Evolutionary conservation across 2,113 vertebrate genomes (phyloP).

Genomic region (Chiloscyllium plagiosum): DNA sequence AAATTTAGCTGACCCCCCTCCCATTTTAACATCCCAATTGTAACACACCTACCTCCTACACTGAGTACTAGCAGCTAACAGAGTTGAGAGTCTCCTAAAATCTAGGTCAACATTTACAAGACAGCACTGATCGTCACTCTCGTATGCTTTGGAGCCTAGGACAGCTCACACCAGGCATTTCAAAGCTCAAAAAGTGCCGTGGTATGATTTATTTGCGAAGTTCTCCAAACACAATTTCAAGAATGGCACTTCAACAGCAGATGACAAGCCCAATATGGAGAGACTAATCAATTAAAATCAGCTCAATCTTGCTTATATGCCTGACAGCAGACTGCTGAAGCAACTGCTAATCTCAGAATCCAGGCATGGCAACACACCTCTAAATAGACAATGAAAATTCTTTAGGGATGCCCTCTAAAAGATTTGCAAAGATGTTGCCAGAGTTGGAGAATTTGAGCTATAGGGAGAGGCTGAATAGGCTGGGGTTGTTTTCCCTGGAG

Average conservation of each 20-base stretch:
- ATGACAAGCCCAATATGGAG: neutral
- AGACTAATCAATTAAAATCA: neutral
- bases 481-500: too few species aligned
- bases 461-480: too few species aligned
- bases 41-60: neutral
- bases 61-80: neutral
- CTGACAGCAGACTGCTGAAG: neutral
- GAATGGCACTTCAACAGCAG: neutral
- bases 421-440: too few species aligned
- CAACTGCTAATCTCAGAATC: neutral
- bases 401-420: neutral
- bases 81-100: neutral
- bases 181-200: neutral
- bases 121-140: too few species aligned
- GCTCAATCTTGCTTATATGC: neutral
- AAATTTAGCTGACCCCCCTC: neutral
- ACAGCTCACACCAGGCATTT: neutral
- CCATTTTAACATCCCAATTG: neutral
- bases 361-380: neutral
- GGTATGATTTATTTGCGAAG: neutral
- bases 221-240: neutral
- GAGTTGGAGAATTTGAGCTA: too few species aligned
- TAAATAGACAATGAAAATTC: neutral
- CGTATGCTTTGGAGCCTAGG: too few species aligned
- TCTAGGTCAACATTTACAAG: too few species aligned